Base-by-base conservation (phyloP, 2,797 vertebrate genomes). In the Discoglossus pictus region DNA sequence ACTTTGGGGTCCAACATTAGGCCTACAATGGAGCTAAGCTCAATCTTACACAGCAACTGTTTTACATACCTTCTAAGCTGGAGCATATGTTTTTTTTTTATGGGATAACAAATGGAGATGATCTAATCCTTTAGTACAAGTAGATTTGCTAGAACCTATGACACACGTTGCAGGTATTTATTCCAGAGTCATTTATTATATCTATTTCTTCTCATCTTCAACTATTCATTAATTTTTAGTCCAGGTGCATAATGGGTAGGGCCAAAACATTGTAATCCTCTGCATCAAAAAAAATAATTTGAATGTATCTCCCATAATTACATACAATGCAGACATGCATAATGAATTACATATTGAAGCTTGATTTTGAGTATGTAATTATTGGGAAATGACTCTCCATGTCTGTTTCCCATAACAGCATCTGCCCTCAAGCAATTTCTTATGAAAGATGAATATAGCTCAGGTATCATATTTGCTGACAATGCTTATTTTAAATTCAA, bases 341-440 rank as follows among this genome's bases (percentile, higher is more conserved):
- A 43, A 34, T 18, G 51, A 68, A 68, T 68, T 11, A 52, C 18
- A 44, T 44, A 61, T 21, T 20, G 38, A 20, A 1, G 3, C 36
- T 21, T 42, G 36, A 31, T 36, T 55, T 43, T 12, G 1, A 67
- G 44, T 50, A 35, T 68, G 48, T 68, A 60, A 43, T 67, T 63
- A 66, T 56, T 65, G 46, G n/a, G 38, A 47, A 27, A 48, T 20
- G 9, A 21, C 36, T 36, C 38, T 40, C 36, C 34, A 38, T 21
- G 34, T 39, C 11, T 2, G 11, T 18, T 65, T 65, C 63, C 40
- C 27, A 31, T 36, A n/a, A 38, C 25, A 46, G 16, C 13, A 17
- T 25, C n/a, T 58, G 53, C 43, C 53, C 50, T 34, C 23, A 12
- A 66, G 64, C 53, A 40, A 13, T 48, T 11, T 13, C 36, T 35